Evolutionary conservation across 1,140 invertebrate genomes (phyloP).

Genomic region (Euschistus heros): DNA sequence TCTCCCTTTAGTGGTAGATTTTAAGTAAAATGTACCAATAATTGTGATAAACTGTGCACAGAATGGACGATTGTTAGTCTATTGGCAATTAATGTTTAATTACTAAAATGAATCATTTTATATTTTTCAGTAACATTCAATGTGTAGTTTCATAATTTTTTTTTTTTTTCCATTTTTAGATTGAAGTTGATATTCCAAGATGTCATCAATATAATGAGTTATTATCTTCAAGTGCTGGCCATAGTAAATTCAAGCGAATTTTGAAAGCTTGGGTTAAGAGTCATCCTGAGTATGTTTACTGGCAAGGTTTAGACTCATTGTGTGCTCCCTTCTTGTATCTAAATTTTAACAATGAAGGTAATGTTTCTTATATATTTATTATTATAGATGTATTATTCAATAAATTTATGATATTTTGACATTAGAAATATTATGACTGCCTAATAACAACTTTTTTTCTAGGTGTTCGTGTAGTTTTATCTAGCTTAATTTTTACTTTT

Average conservation of each 20-base stretch:
- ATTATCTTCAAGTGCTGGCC: conserved; percentile 82
- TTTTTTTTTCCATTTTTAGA: conserved; percentile 45
- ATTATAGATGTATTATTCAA: conserved; percentile 22
- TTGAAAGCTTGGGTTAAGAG: conserved; percentile 94
- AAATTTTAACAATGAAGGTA: conserved; percentile 96
- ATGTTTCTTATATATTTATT: no score
- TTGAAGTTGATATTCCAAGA: conserved; percentile 96
- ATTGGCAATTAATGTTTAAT: not conserved
- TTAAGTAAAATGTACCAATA: no score
- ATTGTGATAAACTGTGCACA: no score
- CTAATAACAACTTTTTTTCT: no score
- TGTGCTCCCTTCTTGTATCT: conserved; percentile 94
- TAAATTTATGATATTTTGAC: no score
- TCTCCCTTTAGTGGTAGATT: no score
- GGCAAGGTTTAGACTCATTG: conserved; percentile 97
- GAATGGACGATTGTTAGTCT: no score
- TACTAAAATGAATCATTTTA: not conserved
- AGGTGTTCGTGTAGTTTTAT: no score
- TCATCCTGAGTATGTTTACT: conserved; percentile 95
- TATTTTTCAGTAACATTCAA: not conserved
- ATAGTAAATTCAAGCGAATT: conserved; percentile 82
- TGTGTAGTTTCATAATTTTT: conserved; percentile 1
- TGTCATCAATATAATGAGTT: conserved; percentile 99
- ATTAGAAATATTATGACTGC: no score
- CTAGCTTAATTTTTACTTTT: no score